Conservation (phyloP, 2,113 vertebrate species). For the Halichoeres trimaculatus region DNA sequence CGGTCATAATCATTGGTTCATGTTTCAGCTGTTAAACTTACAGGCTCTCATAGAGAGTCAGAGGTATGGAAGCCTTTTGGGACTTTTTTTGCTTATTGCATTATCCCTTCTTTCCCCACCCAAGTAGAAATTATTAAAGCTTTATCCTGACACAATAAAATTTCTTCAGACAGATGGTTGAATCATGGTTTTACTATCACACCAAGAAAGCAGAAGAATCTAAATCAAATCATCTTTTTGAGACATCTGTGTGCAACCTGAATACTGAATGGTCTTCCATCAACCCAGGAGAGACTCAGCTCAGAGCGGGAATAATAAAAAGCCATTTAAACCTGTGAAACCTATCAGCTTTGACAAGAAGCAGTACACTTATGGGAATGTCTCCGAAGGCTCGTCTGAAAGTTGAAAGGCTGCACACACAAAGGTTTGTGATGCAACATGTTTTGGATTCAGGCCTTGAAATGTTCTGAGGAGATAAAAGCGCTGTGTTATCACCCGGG, state of each 20-base stretch:
- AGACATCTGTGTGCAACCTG: too few relatives aligned
- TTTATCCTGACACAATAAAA: not conserved
- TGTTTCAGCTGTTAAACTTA: not conserved
- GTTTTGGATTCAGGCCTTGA: constrained; percentile 16
- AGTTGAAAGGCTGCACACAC: not conserved
- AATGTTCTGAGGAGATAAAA: constrained; percentile 19
- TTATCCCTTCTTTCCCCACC: not conserved
- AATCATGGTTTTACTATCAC: not conserved
- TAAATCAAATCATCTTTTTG: not conserved
- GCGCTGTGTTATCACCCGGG: not conserved
- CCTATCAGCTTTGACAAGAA: not conserved
- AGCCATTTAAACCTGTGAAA: not conserved
- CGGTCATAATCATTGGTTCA: not conserved
- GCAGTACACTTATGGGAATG: not conserved
- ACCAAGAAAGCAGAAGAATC: not conserved
- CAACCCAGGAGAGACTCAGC: not conserved
- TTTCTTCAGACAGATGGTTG: not conserved
- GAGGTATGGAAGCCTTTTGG: not conserved
- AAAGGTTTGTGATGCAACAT: constrained; percentile 25
- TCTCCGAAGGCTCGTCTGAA: not conserved
- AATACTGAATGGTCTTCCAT: not conserved
- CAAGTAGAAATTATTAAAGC: not conserved
- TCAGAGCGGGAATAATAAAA: not conserved
- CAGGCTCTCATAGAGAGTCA: not conserved
- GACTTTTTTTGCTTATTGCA: not conserved